phyloP scores from a whole-genome alignment of 2,888 invertebrate species.

The Protula sp. region DNA sequence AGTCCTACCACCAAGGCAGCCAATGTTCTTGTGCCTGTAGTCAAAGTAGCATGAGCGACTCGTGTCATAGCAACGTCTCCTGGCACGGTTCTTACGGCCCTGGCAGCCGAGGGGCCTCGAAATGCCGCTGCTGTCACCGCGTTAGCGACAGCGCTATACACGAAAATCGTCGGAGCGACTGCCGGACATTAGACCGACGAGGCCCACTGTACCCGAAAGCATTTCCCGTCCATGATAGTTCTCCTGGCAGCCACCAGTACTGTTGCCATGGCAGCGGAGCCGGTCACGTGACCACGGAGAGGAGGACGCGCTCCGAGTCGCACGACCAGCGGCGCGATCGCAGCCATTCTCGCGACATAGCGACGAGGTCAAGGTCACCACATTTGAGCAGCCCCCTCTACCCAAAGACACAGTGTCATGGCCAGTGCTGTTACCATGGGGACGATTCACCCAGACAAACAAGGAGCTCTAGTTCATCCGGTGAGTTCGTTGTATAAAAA shows the following conservation, averaged over 20 bases:
- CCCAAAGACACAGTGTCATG: too few relatives aligned
- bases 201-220: too few relatives aligned
- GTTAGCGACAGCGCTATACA: too few relatives aligned
- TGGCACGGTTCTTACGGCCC: neutral
- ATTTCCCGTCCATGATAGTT: too few relatives aligned
- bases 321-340: neutral
- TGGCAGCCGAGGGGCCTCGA: neutral
- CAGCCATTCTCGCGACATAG: neutral
- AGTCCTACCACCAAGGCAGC: neutral
- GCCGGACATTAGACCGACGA: too few relatives aligned
- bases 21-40: too few relatives aligned
- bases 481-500: too few relatives aligned
- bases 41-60: neutral
- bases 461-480: too few relatives aligned
- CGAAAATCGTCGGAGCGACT: too few relatives aligned
- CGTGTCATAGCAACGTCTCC: neutral
- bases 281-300: neutral
- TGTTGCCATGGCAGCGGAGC: neutral
- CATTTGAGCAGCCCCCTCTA: too few relatives aligned
- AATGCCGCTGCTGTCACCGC: neutral
- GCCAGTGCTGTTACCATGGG: too few relatives aligned
- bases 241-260: neutral
- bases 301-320: neutral
- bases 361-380: neutral
- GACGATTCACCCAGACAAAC: too few relatives aligned